phyloP scores from a whole-genome alignment of 2,888 invertebrate species.

The Ceraclea dissimilis region DNA sequence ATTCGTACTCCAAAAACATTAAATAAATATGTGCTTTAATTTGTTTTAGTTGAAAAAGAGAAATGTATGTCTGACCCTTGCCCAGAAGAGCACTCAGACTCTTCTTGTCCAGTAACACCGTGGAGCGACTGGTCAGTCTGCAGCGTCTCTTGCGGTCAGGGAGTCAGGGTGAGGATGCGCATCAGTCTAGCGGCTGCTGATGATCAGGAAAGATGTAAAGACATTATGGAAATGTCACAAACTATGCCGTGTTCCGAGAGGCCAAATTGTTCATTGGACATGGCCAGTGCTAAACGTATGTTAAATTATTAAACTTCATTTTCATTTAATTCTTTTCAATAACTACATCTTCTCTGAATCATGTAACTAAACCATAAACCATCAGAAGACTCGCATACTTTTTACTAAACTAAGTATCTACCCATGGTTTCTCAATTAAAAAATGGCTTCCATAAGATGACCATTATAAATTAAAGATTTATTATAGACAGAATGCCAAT shows the following conservation, averaged over 20 bases:
- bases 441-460: too few relatives aligned
- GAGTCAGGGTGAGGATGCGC: slow-evolving; percentile 65
- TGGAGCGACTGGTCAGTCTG: slow-evolving; percentile 94
- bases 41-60: slow-evolving; percentile 61
- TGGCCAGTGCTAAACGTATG: slow-evolving; percentile 69
- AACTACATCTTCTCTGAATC: too few relatives aligned
- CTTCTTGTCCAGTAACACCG: slow-evolving; percentile 68
- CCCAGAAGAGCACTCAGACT: slow-evolving; percentile 49
- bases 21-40: too few relatives aligned
- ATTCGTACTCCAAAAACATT: too few relatives aligned
- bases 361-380: too few relatives aligned
- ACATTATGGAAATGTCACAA: slow-evolving; percentile 65
- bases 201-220: slow-evolving; percentile 56
- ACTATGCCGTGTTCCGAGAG: slow-evolving; percentile 62
- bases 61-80: slow-evolving; percentile 72
- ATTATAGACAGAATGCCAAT: too few relatives aligned
- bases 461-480: too few relatives aligned
- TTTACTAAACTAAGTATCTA: too few relatives aligned
- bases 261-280: slow-evolving; percentile 62
- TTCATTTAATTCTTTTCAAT: too few relatives aligned
- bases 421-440: too few relatives aligned
- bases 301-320: slow-evolving; percentile 21
- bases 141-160: slow-evolving; percentile 80
- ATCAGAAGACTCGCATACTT: too few relatives aligned
- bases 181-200: slow-evolving; percentile 60